Conservation (phyloP, 2,797 vertebrate species). For the Tenualosa ilisha region DNA sequence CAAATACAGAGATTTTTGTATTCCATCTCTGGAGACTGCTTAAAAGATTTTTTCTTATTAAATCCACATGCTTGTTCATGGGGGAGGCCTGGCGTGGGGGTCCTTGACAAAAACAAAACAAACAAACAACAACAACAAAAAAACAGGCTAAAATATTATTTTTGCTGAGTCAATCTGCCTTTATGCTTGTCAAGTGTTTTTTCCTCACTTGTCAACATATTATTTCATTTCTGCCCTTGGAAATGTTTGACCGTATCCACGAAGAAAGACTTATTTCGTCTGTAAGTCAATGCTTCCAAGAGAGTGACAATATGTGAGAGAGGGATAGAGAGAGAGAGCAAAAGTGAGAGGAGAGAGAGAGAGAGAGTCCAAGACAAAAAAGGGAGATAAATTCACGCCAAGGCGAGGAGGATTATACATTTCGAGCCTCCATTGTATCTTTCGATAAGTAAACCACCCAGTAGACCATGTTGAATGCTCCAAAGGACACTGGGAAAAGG, state of each 20-base stretch:
- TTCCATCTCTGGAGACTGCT: neutral
- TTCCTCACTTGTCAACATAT: neutral
- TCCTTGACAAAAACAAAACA: neutral
- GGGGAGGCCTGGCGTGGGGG: neutral
- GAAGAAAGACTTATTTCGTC: neutral
- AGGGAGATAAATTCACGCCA: conserved; percentile 52
- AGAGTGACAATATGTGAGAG: neutral
- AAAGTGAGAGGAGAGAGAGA: neutral
- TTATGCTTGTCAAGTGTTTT: conserved; percentile 2
- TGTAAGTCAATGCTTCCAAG: neutral
- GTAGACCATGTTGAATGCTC: conserved; percentile 98
- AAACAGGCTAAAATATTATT: conserved; percentile 3
- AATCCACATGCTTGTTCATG: conserved; percentile 19
- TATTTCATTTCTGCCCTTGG: neutral
- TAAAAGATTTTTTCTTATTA: conserved; percentile 10
- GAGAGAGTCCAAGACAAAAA: conserved; percentile 16
- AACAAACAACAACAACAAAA: neutral
- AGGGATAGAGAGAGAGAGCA: conserved; percentile 14
- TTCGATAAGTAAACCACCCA: conserved; percentile 99
- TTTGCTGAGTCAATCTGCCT: neutral
- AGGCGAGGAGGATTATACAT: conserved; percentile 67
- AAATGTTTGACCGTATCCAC: conserved; percentile 20
- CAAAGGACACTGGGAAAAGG: conserved; percentile 96
- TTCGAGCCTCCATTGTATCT: conserved; percentile 90
- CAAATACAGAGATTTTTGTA: conserved; percentile 8